phyloP scores from a whole-genome alignment of 2,888 invertebrate genomes.

The Alitta virens region DNA sequence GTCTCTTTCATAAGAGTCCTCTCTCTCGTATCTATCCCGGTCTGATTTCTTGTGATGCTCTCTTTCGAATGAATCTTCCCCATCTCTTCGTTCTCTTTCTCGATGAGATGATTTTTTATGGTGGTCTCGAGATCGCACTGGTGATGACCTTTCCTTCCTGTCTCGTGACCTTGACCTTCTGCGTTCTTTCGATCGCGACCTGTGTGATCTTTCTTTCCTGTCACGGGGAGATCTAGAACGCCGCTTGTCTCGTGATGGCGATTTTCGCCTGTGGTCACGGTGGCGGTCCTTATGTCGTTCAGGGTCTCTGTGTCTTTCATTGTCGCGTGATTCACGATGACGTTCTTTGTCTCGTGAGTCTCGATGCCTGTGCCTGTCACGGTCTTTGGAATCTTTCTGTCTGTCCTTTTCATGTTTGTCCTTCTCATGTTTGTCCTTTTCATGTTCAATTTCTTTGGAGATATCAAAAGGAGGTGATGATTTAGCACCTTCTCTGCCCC shows the following conservation, averaged over 20 bases:
- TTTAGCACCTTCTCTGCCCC: slow-evolving; percentile 4
- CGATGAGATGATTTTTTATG: too few relatives aligned
- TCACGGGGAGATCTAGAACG: not conserved
- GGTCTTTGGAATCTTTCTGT: not conserved
- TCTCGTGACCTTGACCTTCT: slow-evolving; percentile 6
- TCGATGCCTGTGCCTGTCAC: slow-evolving; percentile 2
- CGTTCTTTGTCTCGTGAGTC: not conserved
- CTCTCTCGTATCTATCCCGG: not conserved
- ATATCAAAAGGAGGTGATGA: slow-evolving; percentile 9
- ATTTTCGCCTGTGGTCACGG: not conserved
- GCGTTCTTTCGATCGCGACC: slow-evolving; percentile 5
- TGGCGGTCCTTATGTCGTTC: not conserved
- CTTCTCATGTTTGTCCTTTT: slow-evolving; percentile 10
- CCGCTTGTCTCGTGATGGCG: not conserved
- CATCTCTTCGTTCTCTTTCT: not conserved
- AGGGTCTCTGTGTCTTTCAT: not conserved
- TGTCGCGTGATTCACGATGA: not conserved
- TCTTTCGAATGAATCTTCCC: too few relatives aligned
- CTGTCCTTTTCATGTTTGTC: too few relatives aligned
- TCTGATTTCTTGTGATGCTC: too few relatives aligned
- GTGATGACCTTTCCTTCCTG: not conserved
- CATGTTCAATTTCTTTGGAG: slow-evolving; percentile 1
- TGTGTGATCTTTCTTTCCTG: not conserved
- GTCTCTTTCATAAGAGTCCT: not conserved
- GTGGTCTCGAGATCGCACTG: not conserved